Conservation (phyloP, 2,113 vertebrate species). For the Eulemur macaco region DNA sequence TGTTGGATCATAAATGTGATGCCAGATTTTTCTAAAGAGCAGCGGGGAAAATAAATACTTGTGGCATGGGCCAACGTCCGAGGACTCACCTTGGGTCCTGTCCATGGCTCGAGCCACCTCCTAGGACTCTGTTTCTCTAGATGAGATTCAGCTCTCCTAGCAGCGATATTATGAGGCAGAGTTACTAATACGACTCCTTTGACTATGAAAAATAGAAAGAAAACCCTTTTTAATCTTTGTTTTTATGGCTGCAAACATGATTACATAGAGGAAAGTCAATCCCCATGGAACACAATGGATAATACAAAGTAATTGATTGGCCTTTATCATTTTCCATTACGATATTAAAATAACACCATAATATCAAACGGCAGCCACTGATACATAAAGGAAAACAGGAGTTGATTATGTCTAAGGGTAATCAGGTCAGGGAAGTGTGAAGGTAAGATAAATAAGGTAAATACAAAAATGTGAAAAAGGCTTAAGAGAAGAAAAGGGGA, state of each 20-base stretch:
- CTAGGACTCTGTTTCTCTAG: neutral
- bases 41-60: conserved; percentile 49
- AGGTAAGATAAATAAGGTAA: conserved; percentile 79
- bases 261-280: conserved; percentile 72
- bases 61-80: neutral
- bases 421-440: conserved; percentile 79
- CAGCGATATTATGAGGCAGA: neutral
- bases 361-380: conserved; percentile 75
- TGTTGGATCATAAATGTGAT: conserved; percentile 16
- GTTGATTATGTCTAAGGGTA: conserved; percentile 79
- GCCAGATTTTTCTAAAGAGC: conserved; percentile 23
- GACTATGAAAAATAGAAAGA: conserved; percentile 74
- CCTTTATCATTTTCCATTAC: conserved; percentile 69
- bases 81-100: neutral
- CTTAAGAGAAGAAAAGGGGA: conserved; percentile 68
- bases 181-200: conserved; percentile 39
- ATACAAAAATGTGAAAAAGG: conserved; percentile 48
- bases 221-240: conserved; percentile 74
- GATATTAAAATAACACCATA: conserved; percentile 73
- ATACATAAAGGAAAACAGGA: conserved; percentile 73
- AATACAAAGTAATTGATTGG: conserved; percentile 82
- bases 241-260: conserved; percentile 75
- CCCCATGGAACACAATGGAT: conserved; percentile 71
- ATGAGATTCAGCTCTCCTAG: neutral
- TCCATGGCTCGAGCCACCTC: neutral